Conservation (phyloP, 2,113 vertebrate species). For the Pluvialis apricaria region DNA sequence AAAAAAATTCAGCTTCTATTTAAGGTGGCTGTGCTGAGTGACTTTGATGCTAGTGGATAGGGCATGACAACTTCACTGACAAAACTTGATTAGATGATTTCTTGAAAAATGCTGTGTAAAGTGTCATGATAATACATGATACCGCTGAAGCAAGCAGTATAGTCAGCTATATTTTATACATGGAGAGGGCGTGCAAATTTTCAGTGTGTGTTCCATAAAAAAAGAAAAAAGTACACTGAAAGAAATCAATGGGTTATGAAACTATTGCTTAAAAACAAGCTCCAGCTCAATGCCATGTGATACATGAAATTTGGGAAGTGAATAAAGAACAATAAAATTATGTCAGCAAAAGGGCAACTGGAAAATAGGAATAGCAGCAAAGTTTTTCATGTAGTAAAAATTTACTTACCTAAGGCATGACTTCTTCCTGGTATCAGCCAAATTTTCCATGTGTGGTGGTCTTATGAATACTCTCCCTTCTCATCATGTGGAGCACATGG, state of each 20-base stretch:
- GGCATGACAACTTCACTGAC: not conserved
- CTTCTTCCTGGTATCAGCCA: not conserved
- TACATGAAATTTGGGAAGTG: not conserved
- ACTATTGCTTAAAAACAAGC: not conserved
- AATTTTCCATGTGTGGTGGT: not conserved
- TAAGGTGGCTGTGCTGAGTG: not conserved
- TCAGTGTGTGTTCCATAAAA: not conserved
- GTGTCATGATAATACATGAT: not conserved
- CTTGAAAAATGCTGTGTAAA: not conserved
- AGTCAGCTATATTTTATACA: not conserved
- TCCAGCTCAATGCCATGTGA: not conserved
- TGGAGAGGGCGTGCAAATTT: not conserved
- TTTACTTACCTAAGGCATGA: not conserved
- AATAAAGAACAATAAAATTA: not conserved
- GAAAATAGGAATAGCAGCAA: not conserved
- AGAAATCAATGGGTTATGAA: not conserved
- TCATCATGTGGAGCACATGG: not conserved
- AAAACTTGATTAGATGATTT: not conserved
- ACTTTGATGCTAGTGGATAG: not conserved
- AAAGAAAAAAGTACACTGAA: not conserved
- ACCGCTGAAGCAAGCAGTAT: not conserved
- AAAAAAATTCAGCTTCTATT: not conserved
- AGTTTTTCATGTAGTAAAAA: not conserved
- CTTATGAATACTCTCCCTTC: not conserved
- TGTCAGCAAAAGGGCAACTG: not conserved